A percentile compares a stretch with the other conserved stretches of the same genome.
These are phyloP conservation scores for Puma concolor DNA, from an alignment of 2,113 vertebrate genomes.

Conservation along the genomic window DNA sequence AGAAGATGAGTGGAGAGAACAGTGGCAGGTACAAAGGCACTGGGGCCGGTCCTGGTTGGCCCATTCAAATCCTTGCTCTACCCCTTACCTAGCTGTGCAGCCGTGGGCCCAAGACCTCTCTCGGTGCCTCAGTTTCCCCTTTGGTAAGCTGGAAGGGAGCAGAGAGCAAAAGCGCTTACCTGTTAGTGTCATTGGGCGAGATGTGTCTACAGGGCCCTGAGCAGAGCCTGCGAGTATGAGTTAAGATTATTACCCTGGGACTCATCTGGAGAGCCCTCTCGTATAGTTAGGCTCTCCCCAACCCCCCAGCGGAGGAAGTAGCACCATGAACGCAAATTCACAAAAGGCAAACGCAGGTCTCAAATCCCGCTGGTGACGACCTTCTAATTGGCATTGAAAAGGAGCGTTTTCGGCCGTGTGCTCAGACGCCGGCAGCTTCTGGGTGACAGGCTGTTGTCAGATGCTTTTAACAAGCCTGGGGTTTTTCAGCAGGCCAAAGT, in stretches of 20 bases:
- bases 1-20: not conserved
- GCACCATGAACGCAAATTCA: not conserved
- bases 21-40: not conserved
- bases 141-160: not conserved
- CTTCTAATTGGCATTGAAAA: not conserved
- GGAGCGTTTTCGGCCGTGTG: fast-evolving
- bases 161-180: fast-evolving
- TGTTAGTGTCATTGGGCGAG: fast-evolving
- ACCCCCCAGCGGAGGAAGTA: not conserved
- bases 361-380: fast-evolving
- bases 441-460: conserved; percentile 2
- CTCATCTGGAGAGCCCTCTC: fast-evolving
- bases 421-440: not conserved
- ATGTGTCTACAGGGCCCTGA: fast-evolving
- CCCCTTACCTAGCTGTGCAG: not conserved
- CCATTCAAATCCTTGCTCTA: not conserved
- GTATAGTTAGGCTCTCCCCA: fast-evolving
- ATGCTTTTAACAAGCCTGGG: not conserved
- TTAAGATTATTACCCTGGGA: fast-evolving
- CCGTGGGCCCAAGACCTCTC: not conserved
- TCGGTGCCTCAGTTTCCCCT: not conserved
- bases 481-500: not conserved
- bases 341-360: not conserved
- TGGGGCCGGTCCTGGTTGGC: not conserved
- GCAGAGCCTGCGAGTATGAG: not conserved